Percentiles rank a stretch among this genome's conserved stretches.
Evolutionary conservation across 1,140 invertebrate genomes (phyloP).

Genomic region (Caenorhabditis briggsae): DNA sequence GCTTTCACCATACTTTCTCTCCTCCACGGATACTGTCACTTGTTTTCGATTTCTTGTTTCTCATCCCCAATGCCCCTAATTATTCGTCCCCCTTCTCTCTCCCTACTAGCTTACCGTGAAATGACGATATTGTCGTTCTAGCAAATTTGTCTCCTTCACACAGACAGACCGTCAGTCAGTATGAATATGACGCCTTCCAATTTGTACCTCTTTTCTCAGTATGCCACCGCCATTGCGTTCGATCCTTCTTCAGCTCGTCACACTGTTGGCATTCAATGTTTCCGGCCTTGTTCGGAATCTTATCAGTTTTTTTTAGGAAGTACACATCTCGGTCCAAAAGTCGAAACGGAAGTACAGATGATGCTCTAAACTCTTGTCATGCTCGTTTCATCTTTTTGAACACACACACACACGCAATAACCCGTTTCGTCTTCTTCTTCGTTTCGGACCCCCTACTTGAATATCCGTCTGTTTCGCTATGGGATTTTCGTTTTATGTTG

Average conservation of each 20-base stretch:
- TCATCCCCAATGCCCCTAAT: too few relatives aligned
- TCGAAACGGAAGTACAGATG: slow-evolving; percentile 26
- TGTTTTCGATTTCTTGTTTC: too few relatives aligned
- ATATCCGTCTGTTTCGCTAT: not conserved
- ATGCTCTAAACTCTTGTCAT: slow-evolving; percentile 7
- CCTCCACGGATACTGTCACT: too few relatives aligned
- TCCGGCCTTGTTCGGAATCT: not conserved
- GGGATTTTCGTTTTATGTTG: not conserved
- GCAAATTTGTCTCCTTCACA: slow-evolving; percentile 20
- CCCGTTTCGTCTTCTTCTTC: slow-evolving; percentile 1
- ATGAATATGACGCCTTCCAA: slow-evolving; percentile 29
- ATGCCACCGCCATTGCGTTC: not conserved
- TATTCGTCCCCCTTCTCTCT: not conserved
- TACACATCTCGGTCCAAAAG: slow-evolving; percentile 11
- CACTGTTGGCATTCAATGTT: slow-evolving; percentile 37
- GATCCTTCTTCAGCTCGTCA: slow-evolving; percentile 36
- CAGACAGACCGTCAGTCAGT: not conserved
- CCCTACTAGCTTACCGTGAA: slow-evolving; percentile 45
- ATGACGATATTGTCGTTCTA: slow-evolving; percentile 43
- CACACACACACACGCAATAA: slow-evolving; percentile 22
- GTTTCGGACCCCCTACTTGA: slow-evolving; percentile 11
- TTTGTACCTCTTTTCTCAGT: slow-evolving; percentile 31
- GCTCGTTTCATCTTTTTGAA: slow-evolving; percentile 17
- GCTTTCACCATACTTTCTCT: too few relatives aligned
- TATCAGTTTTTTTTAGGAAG: not conserved